A percentile compares a stretch with the other conserved stretches of the same genome.
Conservation (phyloP, 2,888 invertebrate genomes). For the Morpho achilles region DNA sequence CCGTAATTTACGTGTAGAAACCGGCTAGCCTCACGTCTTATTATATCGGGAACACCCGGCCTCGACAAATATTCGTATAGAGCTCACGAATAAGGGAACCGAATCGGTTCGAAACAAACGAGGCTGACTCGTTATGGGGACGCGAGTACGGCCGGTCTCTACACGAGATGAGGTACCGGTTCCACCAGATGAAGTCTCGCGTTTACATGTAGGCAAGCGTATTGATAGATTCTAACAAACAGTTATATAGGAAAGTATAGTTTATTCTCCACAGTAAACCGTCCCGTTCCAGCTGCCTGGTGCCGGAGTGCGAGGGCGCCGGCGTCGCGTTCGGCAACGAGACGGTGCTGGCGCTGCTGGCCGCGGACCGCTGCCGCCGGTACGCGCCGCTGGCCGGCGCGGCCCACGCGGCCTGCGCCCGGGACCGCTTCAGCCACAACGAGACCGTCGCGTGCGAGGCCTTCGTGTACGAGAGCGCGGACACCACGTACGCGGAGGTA, state of each 20-base stretch:
- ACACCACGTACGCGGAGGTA: conserved; percentile 66
- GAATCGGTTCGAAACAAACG: no score
- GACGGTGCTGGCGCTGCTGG: conserved; percentile 41
- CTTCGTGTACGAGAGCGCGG: conserved; percentile 48
- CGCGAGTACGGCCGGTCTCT: no score
- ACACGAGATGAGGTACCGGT: no score
- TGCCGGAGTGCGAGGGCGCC: conserved; percentile 75
- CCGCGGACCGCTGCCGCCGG: conserved; percentile 36
- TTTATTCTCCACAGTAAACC: not conserved
- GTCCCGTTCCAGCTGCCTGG: conserved; percentile 61
- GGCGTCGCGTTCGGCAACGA: conserved; percentile 34
- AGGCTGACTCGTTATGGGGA: no score
- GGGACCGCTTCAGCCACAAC: conserved; percentile 41
- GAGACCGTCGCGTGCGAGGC: conserved; percentile 45
- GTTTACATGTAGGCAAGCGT: no score
- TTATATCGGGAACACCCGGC: no score
- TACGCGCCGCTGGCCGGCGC: conserved; percentile 34
- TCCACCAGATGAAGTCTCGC: no score
- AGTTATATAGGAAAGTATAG: no score
- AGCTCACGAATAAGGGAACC: no score
- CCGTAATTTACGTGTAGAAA: no score
- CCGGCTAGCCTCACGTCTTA: no score
- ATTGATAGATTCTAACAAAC: not conserved
- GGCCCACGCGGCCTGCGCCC: conserved; percentile 36
- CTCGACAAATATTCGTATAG: no score